A percentile compares a stretch with the other conserved stretches of the same genome.
Conservation (phyloP, 2,113 vertebrate genomes). For the Agelaius phoeniceus region DNA sequence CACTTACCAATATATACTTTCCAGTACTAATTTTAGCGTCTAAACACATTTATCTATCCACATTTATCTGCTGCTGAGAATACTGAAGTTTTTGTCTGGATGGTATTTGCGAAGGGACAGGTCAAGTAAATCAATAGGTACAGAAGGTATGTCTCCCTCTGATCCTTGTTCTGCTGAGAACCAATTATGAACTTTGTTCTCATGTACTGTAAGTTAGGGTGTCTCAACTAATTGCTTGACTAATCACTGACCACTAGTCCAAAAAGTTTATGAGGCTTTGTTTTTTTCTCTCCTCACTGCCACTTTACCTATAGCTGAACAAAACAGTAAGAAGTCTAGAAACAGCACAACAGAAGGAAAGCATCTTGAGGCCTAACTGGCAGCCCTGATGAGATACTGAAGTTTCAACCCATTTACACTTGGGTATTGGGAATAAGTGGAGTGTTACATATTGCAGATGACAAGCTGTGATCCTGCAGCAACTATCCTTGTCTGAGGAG, state of each 20-base stretch:
- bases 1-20: background rate
- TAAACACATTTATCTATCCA: background rate
- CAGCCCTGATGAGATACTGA: background rate
- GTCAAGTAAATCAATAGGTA: background rate
- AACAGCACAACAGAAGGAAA: background rate
- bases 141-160: background rate
- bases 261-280: background rate
- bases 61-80: background rate
- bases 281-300: background rate
- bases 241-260: background rate
- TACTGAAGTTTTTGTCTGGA: conserved; percentile 21
- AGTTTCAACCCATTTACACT: background rate
- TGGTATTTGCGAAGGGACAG: background rate
- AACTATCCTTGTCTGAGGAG: background rate
- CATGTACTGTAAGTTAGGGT: background rate
- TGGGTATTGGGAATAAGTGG: background rate
- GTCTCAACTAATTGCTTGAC: conserved; percentile 1
- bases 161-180: conserved; percentile 56
- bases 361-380: background rate
- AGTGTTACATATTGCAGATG: background rate
- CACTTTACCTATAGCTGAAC: background rate
- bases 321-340: background rate
- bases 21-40: background rate
- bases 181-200: background rate
- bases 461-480: background rate